These are phyloP conservation scores for Holocentrus rufus DNA, from an alignment of 2,797 vertebrate species.

Conservation along the genomic window DNA sequence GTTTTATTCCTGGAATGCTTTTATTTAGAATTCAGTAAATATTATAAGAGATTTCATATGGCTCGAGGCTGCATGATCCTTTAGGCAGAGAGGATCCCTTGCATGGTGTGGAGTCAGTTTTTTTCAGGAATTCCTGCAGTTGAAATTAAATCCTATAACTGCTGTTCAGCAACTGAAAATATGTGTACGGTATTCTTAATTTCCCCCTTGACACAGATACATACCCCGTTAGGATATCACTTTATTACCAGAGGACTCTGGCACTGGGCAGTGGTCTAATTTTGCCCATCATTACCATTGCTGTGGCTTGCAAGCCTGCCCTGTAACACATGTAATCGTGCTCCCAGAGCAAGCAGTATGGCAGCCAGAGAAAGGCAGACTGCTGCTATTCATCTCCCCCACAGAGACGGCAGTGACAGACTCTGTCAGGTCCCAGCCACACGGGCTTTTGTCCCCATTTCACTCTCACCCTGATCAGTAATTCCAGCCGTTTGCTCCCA, in stretches of 20 bases:
- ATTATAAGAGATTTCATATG: slow-evolving; percentile 12
- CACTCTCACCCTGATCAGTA: slow-evolving; percentile 72
- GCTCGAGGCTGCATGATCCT: not conserved
- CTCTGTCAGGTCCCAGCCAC: slow-evolving; percentile 63
- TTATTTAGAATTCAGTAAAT: slow-evolving; percentile 31
- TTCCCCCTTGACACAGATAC: slow-evolving; percentile 10
- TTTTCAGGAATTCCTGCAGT: not conserved
- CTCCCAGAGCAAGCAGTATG: slow-evolving; percentile 60
- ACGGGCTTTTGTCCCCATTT: slow-evolving; percentile 68
- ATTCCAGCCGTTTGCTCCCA: slow-evolving; percentile 74
- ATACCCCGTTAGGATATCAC: slow-evolving; percentile 10
- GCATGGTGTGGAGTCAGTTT: not conserved
- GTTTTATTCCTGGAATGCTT: slow-evolving; percentile 34
- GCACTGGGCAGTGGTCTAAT: slow-evolving; percentile 48
- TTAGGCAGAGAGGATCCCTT: not conserved
- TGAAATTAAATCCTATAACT: slow-evolving; percentile 6
- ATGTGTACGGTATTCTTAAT: not conserved
- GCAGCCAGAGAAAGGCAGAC: slow-evolving; percentile 66
- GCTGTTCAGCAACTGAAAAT: slow-evolving; percentile 6
- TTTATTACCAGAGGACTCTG: slow-evolving; percentile 37
- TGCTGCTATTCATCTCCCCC: slow-evolving; percentile 60
- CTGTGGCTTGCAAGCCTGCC: slow-evolving; percentile 35
- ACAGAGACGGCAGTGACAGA: slow-evolving; percentile 58
- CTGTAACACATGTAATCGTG: slow-evolving; percentile 64
- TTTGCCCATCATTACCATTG: slow-evolving; percentile 51